Conservation (phyloP, 2,797 vertebrate species). For the Uromys caudimaculatus region DNA sequence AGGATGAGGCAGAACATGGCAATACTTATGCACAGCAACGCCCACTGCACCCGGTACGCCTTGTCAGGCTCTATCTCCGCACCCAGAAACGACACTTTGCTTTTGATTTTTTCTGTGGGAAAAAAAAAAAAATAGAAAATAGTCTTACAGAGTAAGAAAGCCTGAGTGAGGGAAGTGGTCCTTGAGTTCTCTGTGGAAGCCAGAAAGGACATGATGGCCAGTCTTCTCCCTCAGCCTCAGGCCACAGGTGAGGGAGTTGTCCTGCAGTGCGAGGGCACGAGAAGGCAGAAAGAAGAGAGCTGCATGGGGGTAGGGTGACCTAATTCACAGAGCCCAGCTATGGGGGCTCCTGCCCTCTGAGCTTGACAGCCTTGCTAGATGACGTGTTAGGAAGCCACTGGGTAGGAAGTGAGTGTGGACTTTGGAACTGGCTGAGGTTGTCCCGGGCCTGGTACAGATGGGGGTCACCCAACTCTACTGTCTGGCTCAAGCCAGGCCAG, state of each 20-base stretch:
- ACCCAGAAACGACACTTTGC: conserved; percentile 89
- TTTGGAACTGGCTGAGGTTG: not conserved
- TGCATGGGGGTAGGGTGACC: not conserved
- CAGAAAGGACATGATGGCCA: not conserved
- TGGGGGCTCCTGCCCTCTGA: not conserved
- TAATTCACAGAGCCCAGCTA: not conserved
- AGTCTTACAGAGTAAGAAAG: not conserved
- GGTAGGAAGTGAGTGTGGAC: not conserved
- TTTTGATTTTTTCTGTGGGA: conserved; percentile 57
- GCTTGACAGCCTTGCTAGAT: not conserved
- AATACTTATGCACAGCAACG: conserved; percentile 89
- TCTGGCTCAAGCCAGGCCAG: not conserved
- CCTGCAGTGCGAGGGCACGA: not conserved
- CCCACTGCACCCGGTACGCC: conserved; percentile 90
- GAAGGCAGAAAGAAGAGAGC: not conserved
- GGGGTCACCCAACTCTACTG: not conserved
- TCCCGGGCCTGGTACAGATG: not conserved
- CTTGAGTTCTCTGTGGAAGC: not conserved
- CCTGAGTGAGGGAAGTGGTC: not conserved
- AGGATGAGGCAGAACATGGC: conserved; percentile 88
- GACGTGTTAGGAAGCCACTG: not conserved
- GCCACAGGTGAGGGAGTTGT: not conserved
- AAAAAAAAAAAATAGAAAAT: not conserved
- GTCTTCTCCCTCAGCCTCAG: conserved; percentile 16
- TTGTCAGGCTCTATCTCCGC: conserved; percentile 85